Evolutionary conservation across 2,888 invertebrate species (phyloP).

Genomic region (Mimas tiliae): DNA sequence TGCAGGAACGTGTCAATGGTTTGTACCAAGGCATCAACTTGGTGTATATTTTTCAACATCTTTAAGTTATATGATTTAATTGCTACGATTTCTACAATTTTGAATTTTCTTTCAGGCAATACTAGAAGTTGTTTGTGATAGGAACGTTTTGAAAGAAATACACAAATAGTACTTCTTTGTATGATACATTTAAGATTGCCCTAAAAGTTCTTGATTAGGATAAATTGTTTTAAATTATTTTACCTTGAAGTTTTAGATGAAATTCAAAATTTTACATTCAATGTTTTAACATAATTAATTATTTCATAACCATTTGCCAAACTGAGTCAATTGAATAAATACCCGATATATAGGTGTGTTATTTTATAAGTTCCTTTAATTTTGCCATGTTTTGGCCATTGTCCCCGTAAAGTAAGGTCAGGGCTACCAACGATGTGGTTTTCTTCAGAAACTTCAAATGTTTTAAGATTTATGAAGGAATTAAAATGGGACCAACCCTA

Average conservation of each 20-base stretch:
- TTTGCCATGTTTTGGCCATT: slow-evolving; percentile 30
- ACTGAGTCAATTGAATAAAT: neutral
- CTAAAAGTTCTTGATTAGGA: no score
- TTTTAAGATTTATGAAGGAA: slow-evolving; percentile 67
- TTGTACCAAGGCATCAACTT: slow-evolving; percentile 19
- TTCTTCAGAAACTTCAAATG: slow-evolving; percentile 69
- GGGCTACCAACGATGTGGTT: slow-evolving; percentile 57
- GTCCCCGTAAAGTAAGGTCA: slow-evolving; percentile 35
- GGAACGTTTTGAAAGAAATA: no score
- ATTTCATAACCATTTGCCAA: no score
- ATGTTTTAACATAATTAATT: no score
- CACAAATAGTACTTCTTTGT: no score
- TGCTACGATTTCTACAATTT: no score
- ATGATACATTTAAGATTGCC: no score
- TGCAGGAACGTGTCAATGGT: slow-evolving; percentile 88
- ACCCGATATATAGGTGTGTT: slow-evolving; percentile 2
- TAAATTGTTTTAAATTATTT: no score
- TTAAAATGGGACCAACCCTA: slow-evolving; percentile 41
- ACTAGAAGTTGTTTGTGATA: neutral
- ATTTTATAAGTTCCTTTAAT: slow-evolving; percentile 5
- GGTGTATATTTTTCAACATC: neutral
- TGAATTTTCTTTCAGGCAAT: no score
- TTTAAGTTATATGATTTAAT: neutral
- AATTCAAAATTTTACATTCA: no score
- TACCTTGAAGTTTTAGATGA: no score